These are phyloP conservation scores for Latrodectus elegans DNA, from an alignment of 2,888 invertebrate species.

Conservation along the genomic window DNA sequence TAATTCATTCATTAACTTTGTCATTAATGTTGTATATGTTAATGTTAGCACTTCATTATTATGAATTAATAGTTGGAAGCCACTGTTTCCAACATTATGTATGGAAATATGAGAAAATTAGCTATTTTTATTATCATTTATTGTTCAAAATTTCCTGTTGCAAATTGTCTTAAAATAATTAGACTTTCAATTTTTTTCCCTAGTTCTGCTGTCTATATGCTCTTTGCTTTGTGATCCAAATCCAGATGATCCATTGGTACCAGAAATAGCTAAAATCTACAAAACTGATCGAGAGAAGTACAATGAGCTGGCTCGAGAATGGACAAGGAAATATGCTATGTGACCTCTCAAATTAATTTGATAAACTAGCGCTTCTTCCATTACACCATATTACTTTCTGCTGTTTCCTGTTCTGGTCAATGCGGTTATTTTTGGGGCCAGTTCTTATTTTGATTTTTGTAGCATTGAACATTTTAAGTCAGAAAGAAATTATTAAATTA, in stretches of 20 bases:
- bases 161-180: too few relatives aligned
- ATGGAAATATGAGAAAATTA: too few relatives aligned
- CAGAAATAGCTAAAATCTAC: conserved; percentile 99
- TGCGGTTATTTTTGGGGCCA: conserved; percentile 67
- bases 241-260: conserved; percentile 99
- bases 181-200: background rate
- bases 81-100: too few relatives aligned
- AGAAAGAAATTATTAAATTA: conserved; percentile 9
- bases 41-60: too few relatives aligned
- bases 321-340: conserved; percentile 99
- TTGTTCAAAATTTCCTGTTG: too few relatives aligned
- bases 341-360: conserved; percentile 74
- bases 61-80: too few relatives aligned
- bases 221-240: conserved; percentile 99
- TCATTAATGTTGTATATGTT: too few relatives aligned
- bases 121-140: too few relatives aligned
- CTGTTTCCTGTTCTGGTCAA: conserved; percentile 69
- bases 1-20: too few relatives aligned
- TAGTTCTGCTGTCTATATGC: conserved; percentile 97
- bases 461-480: conserved; percentile 7
- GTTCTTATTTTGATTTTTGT: conserved; percentile 47
- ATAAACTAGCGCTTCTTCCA: conserved; percentile 69
- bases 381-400: conserved; percentile 68
- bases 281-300: conserved; percentile 99
- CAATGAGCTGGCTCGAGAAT: conserved; percentile 99